Evolutionary conservation across 2,113 vertebrate species (phyloP).

Genomic region (Zootoca vivipara): DNA sequence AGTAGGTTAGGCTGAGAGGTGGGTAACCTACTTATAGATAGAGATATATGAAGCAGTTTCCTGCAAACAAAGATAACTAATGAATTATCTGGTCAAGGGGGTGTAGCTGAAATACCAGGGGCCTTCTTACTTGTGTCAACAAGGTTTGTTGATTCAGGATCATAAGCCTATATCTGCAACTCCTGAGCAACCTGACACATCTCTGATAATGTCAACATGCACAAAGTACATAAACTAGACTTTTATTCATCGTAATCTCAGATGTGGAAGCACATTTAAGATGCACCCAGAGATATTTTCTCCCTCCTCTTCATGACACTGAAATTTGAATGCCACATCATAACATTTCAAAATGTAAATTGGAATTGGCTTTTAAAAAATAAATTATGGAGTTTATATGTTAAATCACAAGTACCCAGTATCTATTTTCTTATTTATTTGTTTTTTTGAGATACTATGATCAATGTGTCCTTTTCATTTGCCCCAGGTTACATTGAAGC

Average conservation of each 20-base stretch:
- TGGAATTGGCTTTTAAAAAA: not conserved
- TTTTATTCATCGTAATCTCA: not conserved
- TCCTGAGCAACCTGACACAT: not conserved
- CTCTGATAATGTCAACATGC: not conserved
- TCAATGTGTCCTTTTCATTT: slow-evolving; percentile 39
- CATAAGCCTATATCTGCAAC: not conserved
- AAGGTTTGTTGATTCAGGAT: not conserved
- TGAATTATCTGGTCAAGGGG: not conserved
- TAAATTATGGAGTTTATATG: not conserved
- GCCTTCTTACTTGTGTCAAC: not conserved
- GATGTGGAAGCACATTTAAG: not conserved
- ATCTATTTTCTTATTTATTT: not conserved
- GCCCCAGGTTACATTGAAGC: slow-evolving; percentile 93
- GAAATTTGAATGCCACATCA: slow-evolving; percentile 30
- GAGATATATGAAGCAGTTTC: not conserved
- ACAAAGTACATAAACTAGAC: not conserved
- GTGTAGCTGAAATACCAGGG: not conserved
- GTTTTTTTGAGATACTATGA: not conserved
- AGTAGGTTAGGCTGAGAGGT: not conserved
- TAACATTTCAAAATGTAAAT: slow-evolving; percentile 18
- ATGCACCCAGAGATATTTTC: not conserved
- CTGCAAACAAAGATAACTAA: not conserved
- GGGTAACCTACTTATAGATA: too few species aligned
- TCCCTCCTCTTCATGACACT: slow-evolving; percentile 8
- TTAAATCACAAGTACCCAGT: not conserved